Evolutionary conservation across 2,888 invertebrate species (phyloP), one percentile per base, ranked within the genome.

Genomic region (Halictus quadricinctus): DNA sequence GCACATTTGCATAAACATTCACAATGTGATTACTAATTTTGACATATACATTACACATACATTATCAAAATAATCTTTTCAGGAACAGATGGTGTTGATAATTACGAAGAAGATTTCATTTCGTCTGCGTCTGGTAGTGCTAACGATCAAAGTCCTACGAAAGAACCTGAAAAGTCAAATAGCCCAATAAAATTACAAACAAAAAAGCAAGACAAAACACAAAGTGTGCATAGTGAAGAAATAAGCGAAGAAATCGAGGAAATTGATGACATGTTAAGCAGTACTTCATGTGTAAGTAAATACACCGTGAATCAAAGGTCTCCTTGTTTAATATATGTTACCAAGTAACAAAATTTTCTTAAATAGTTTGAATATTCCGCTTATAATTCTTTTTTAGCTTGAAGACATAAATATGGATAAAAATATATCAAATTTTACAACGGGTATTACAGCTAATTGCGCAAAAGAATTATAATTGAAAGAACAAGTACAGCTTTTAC

Each of bases 201-300:
- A 6, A 92, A 91, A 80, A 89, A 86, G 79, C 91, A 92, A 69
- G 93, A 93, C 10, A 90, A 90, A 75, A 85, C 90, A 60, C 92
- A 92, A 76, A 93, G 90, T 86, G 80, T 90, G 76, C 91, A 89
- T 83, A 93, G 92, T 72, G 94, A 94, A 78, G 94, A 93, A 50
- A 91, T 93, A 83, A 94, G 93, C 81, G 94, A 94, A 87, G 94
- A 94, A 87, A 93, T 94, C 29, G 93, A 93, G 78, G 92, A 92
- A 78, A 87, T 92, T 48, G 94, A 94, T 79, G 94, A 94, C 85
- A 91, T 94, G 86, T 88, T 92, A 75, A 94, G 92, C 87, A 94
- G 92, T 88, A 92, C 92, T 54, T 94, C 94, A 86, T 94, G 93
- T 88, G 94, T 94, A 91, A 94, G 94, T 93, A 87, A 84, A 85